phyloP scores from a whole-genome alignment of 2,888 invertebrate species.

The Sphaeridia pumilis region DNA sequence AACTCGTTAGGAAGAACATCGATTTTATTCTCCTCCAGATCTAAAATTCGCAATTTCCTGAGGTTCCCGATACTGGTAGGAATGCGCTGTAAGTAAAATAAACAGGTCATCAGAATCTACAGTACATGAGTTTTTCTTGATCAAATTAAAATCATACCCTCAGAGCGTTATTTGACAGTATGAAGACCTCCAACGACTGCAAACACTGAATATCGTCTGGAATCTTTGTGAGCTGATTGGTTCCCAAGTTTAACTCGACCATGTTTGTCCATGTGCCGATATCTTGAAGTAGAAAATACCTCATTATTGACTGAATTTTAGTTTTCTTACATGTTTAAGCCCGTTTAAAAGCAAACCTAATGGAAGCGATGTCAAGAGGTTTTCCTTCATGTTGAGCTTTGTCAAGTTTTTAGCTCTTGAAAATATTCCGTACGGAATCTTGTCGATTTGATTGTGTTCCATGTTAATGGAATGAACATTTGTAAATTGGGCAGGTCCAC shows the following conservation, averaged over 20 bases:
- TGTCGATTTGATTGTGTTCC: slow-evolving; percentile 98
- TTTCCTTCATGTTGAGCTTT: slow-evolving; percentile 98
- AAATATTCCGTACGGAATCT: slow-evolving; percentile 98
- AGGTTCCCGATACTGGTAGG: slow-evolving; percentile 91
- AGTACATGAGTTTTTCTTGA: too few species aligned
- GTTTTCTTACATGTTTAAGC: too few species aligned
- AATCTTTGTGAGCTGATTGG: slow-evolving; percentile 87
- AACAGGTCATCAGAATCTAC: too few species aligned
- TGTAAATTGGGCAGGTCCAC: slow-evolving; percentile 95
- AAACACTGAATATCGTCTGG: slow-evolving; percentile 96
- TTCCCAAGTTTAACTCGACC: slow-evolving; percentile 97
- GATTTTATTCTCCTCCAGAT: slow-evolving; percentile 96
- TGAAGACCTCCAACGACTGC: slow-evolving; percentile 85
- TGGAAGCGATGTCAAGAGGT: slow-evolving; percentile 86
- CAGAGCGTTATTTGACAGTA: slow-evolving; percentile 89
- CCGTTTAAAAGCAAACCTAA: too few species aligned
- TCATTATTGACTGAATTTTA: too few species aligned
- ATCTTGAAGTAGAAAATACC: too few species aligned
- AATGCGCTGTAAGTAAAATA: slow-evolving; percentile 55
- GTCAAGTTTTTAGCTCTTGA: slow-evolving; percentile 89
- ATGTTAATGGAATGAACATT: slow-evolving; percentile 92
- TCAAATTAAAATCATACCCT: slow-evolving; percentile 48
- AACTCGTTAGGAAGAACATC: slow-evolving; percentile 95
- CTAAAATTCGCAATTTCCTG: slow-evolving; percentile 81
- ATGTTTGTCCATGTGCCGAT: slow-evolving; percentile 95